Evolutionary conservation across 2,888 invertebrate genomes (phyloP), one percentile per base, ranked within the genome.

Genomic region (Torymus tubicola): DNA sequence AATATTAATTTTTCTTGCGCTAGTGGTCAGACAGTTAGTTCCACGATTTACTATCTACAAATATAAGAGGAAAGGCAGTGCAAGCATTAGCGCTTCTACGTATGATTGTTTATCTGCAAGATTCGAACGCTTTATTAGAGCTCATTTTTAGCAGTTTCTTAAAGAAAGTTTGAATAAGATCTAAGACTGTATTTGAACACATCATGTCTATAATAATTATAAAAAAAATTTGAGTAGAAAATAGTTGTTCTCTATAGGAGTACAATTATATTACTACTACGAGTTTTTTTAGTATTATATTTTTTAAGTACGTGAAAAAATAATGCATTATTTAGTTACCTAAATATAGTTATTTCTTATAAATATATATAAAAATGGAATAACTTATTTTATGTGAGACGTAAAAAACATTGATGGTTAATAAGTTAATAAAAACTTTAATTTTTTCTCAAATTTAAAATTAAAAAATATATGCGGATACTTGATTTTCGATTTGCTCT

Each of bases 31-130:
- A 85, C 84, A 84, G 84, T 75, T 82, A 84, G 64, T 81, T 83
- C 70, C 74, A 83, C 55, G 52, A 18, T 81, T 80, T 78, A 78
- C 71, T 81, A 84, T 84, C 84, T 82, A 83, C 82, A 82, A 85
- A 84, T 82, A 79, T 69, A 85, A 84, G 84, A 84, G 84, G 83
- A 85, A 84, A 88, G 88, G 88, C 88, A 88, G 88, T 88, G 88
- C 86, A 87, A 88, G 86, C 87, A 83, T 87, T 83, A 85, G 87
- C 84, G 85, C 85, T 84, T 86, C 83, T 78, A 78, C 79, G 77
- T 85, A 81, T 81, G 75, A 82, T 78, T 75, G 78, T 81, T 73
- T 74, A 50, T 76, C 52, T 77, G 70, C 64, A 82, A 74, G 70
- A 80, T 73, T n/a, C 14, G 61, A 72, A 76, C 73, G 78, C 71